Evolutionary conservation across 2,888 invertebrate species (phyloP).

Genomic region (Torymus tubicola): DNA sequence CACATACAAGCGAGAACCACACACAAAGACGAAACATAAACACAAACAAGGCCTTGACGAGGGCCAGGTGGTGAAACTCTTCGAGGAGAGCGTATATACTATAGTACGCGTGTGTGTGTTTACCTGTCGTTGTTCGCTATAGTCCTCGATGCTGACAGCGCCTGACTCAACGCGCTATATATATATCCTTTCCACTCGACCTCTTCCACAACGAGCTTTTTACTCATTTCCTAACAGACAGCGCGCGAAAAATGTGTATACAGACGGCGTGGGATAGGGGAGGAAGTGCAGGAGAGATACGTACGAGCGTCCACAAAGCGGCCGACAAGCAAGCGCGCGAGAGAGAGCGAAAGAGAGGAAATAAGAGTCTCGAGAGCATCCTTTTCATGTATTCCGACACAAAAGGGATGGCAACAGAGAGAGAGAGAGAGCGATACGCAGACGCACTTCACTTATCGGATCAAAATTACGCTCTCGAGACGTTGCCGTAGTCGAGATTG

Average conservation of each 20-base stretch:
- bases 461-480: slow-evolving; percentile 46
- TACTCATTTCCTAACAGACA: slow-evolving; percentile 7
- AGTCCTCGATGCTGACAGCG: not conserved
- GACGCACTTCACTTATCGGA: slow-evolving; percentile 43
- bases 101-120: slow-evolving; percentile 33
- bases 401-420: not conserved
- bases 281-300: not conserved
- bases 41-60: slow-evolving; percentile 35
- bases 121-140: slow-evolving; percentile 38
- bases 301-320: not conserved
- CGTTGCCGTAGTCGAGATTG: not conserved
- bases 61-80: slow-evolving; percentile 3
- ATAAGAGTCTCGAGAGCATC: not conserved
- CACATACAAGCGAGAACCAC: not conserved
- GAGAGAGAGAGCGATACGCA: not conserved
- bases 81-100: no score
- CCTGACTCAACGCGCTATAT: not conserved
- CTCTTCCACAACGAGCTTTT: not conserved
- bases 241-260: not conserved
- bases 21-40: not conserved
- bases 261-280: not conserved
- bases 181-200: not conserved
- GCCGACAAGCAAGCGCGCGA: not conserved
- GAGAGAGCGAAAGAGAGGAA: not conserved
- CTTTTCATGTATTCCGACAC: slow-evolving; percentile 19